These are phyloP conservation scores for Dromiciops gliroides DNA, from an alignment of 2,113 vertebrate species.

Conservation along the genomic window DNA sequence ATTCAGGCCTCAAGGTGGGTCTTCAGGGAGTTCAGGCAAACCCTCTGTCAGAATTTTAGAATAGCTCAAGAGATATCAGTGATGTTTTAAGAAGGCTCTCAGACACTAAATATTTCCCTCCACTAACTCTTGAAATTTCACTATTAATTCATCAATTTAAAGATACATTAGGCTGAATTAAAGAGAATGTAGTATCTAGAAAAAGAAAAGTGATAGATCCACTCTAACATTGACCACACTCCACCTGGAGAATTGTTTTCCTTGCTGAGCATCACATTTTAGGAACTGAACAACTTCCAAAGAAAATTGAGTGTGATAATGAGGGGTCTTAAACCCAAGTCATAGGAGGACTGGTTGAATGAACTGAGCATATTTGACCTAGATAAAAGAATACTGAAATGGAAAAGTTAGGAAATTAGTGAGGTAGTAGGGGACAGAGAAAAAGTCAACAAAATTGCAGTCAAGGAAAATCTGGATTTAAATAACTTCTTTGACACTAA, in stretches of 20 bases:
- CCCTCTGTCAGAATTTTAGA: too few relatives aligned
- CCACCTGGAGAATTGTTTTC: not conserved
- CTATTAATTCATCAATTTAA: not conserved
- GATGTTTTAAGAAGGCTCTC: too few relatives aligned
- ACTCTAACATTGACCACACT: not conserved
- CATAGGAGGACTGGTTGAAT: not conserved
- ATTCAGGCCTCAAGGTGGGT: not conserved
- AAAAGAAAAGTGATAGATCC: not conserved
- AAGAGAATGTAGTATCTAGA: not conserved
- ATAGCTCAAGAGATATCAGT: too few relatives aligned
- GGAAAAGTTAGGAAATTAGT: not conserved
- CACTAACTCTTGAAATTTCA: not conserved
- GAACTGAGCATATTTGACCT: not conserved
- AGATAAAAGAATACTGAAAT: not conserved
- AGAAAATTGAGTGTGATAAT: too few relatives aligned
- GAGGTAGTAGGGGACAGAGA: not conserved
- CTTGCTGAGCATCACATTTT: not conserved
- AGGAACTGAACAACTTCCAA: too few relatives aligned
- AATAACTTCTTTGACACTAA: not conserved
- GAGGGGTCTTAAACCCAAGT: not conserved
- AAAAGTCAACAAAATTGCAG: not conserved
- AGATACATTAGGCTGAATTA: not conserved
- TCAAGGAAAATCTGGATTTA: not conserved
- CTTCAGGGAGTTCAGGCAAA: conserved; percentile 1
- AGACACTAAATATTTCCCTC: too few relatives aligned